These are phyloP conservation scores for Progne subis DNA, from an alignment of 2,113 vertebrate species.

Conservation along the genomic window DNA sequence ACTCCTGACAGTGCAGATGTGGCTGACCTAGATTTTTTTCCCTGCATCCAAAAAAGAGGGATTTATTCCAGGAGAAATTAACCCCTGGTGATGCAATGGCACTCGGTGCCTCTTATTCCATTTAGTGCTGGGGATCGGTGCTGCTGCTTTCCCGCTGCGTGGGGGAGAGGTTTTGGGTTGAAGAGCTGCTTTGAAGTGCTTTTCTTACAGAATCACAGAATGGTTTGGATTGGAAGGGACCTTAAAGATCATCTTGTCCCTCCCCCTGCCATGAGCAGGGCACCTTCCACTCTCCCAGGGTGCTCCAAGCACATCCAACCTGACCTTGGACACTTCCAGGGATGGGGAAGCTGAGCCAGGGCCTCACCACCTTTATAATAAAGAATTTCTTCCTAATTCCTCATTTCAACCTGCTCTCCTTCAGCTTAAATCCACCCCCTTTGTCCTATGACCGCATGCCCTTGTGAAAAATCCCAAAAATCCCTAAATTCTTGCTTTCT, in stretches of 20 bases:
- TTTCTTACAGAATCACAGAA: neutral
- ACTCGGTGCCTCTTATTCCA: neutral
- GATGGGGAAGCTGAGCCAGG: neutral
- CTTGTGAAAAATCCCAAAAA: neutral
- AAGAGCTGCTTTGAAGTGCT: neutral
- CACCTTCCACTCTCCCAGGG: neutral
- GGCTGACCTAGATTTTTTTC: conserved; percentile 49
- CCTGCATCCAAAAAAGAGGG: neutral
- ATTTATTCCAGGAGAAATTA: conserved; percentile 21
- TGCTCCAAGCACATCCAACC: neutral
- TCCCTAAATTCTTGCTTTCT: neutral
- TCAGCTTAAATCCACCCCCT: too few relatives aligned
- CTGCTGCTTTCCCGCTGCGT: neutral
- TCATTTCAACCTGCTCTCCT: neutral
- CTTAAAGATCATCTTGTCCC: neutral
- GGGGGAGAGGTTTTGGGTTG: neutral
- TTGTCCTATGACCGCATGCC: rapidly evolving
- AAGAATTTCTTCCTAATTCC: neutral
- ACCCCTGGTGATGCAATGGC: neutral
- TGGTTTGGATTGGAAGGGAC: neutral
- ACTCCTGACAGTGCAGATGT: neutral
- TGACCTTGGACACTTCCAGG: neutral
- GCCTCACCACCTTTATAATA: neutral
- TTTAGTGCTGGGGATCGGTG: neutral
- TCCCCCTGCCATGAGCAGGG: neutral